Evolutionary conservation across 2,797 vertebrate genomes (phyloP), one percentile per base, ranked within the genome.

Genomic region (Tapera naevia): DNA sequence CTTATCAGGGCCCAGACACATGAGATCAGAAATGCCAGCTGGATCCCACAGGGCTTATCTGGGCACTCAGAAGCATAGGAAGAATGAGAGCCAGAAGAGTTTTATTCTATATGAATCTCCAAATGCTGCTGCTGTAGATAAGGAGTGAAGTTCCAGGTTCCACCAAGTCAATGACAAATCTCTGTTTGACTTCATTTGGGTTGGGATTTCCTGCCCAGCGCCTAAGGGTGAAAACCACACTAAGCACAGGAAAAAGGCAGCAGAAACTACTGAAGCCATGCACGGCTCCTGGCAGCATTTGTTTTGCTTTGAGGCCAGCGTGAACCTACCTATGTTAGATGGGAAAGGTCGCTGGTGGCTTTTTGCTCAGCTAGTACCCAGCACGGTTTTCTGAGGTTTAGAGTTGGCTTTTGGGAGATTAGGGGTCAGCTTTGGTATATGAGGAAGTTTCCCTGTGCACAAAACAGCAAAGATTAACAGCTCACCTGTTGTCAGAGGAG

Each of bases 11-110:
- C 74, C 54, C 89, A 93, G 92, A 91, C 2, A 35, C 71, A 86
- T 78, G 83, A 94, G 88, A 93, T 94, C 92, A 97, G 94, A 94
- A 95, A 87, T 85, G 67, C 94, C 95, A 96, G 89, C 88, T 96
- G 94, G 83, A 96, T 94, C 80, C 64, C 80, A 93, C 56, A 81
- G 60, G 33, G 82, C 92, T 95, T 97, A 96, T 92, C 91, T 95
- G 80, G 74, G 94, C 67, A 78, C 78, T 96, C 95, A 97, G 91
- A 84, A 84, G 74, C 7, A 0, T 61, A 94, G 73, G 50, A 94
- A 87, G 83, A 96, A 94, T 0, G 0, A 86, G 71, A 94, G 86
- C 94, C 95, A 96, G 86, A 92, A 67, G 53, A 93, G 94, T 96
- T 95, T 91, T 91, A 96, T 96, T 95, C 89, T 85, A 16, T 86